Base-by-base conservation (phyloP, 2,113 vertebrate species). In the Narcine bancroftii region DNA sequence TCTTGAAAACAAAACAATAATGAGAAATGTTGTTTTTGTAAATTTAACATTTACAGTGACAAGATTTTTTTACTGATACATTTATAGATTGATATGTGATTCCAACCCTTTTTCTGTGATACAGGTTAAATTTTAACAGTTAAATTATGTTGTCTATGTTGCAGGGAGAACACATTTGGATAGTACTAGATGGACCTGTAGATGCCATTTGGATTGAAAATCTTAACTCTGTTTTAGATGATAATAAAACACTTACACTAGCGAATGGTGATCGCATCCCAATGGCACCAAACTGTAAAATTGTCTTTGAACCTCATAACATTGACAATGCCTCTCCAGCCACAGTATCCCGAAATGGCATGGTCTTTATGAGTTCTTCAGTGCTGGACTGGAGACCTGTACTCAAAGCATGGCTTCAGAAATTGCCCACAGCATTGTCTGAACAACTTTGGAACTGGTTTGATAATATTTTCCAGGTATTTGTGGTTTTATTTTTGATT, bases 201-300 rank as follows among this genome's bases (percentile, higher is more conserved):
- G 96, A 96, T 92, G 96, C 96, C 79, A 96, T 96, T 93, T 96
- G 96, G 96, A 96, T 96, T 15, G 96, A 96, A 92, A 96, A 96
- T 69, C 93, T 96, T 83, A 96, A 96, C 93, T 96, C 96, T 0
- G 96, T 96, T 75, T 92, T 96, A 85, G 96, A 96, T 42, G 96
- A 96, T 95, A 96, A 96, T 94, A 96, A 96, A 93, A 96, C 96
- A 56, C 94, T 96, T 69, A 96, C 96, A 0, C 93, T 96, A 92
- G 96, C 96, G 0, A 96, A 96, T 33, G 96, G 96, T 75, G 96
- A 96, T 92, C 93, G 96, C 24, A 96, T 96, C 92, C 95, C 96
- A 73, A 96, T 96, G 96, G 94, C 96, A 19, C 95, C 96, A 36
- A 96, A 95, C 93, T 96, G 96, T 93, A 96, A 96, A 95, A 94